Percentiles rank a stretch among this genome's conserved stretches.
These are phyloP conservation scores for Tichodroma muraria DNA, from an alignment of 2,113 vertebrate species.

Conservation along the genomic window DNA sequence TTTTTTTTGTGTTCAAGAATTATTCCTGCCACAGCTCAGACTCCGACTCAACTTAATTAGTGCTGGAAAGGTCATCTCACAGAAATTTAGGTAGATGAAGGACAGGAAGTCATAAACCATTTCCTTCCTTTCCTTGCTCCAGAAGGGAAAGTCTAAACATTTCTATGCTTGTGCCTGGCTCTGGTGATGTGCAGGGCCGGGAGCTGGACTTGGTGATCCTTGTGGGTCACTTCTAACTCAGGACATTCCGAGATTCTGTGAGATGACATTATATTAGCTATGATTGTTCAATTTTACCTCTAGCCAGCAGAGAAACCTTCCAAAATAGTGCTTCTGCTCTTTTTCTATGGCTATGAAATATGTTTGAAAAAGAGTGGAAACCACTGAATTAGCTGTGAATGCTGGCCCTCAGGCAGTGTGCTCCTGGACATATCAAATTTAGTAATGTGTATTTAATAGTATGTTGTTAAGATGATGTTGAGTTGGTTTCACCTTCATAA, in stretches of 20 bases:
- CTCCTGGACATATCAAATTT: background rate
- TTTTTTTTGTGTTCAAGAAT: background rate
- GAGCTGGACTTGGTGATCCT: background rate
- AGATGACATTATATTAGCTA: background rate
- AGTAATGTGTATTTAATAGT: background rate
- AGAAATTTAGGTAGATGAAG: background rate
- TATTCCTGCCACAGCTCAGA: background rate
- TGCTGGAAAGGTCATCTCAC: background rate
- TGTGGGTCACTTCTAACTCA: background rate
- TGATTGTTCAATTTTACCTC: background rate
- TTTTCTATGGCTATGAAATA: background rate
- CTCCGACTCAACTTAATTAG: background rate
- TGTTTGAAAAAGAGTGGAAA: background rate
- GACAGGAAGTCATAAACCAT: background rate
- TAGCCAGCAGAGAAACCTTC: background rate
- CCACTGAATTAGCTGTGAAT: background rate
- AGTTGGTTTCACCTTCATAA: slow-evolving; percentile 1
- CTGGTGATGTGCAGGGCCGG: background rate
- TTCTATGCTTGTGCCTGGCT: background rate
- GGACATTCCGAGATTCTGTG: background rate
- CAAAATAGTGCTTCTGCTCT: background rate
- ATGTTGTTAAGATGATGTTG: background rate
- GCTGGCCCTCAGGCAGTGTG: background rate
- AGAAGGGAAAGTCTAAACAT: background rate
- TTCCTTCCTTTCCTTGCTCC: background rate